Base-by-base conservation (phyloP, 2,888 invertebrate genomes). In the Drosophila lacicola region DNA sequence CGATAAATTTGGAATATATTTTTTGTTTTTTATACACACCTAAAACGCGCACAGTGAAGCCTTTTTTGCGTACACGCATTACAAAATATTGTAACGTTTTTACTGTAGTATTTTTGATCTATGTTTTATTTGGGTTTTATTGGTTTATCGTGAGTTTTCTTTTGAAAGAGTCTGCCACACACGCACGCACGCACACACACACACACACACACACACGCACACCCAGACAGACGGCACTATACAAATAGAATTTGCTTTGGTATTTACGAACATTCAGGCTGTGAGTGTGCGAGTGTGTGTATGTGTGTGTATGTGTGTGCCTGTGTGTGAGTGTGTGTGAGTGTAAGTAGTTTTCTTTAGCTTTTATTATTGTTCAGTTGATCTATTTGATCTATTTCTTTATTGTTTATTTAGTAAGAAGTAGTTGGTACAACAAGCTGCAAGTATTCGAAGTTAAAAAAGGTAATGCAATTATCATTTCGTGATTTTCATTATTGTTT, bases 371-470 rank as follows among this genome's bases (percentile, higher is more conserved):
- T 70, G 64, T 80, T 76, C 76, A 76, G 45, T 84, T 74, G 70
- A 71, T 69, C 78, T 69, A 29, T 60, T 29, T 61, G 65, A 64
- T 64, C 62, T 61, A 46, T 72, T 58, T 66, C 39, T 60, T 71
- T 81, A 53, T 67, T 78, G 49, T 65, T 58, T 76, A 72, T 88
- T 85, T 85, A 85, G 87, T 85, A 85, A 86, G 85, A 85, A 85
- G 85, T 85, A 81, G 85, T 85, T 86, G 85, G 85, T 80, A 85
- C 85, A 85, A 85, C 85, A 85, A 85, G 89, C 85, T 85, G 85
- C 88, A 85, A 88, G 87, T 86, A 85, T 79, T 84, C 74, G 80
- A 82, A 70, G 75, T 73, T 72, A 64, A 78, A 74, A 70, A 63
- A 80, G 58, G 77, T 79, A 82, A 84, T 77, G 82, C 82, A 73